phyloP scores from a whole-genome alignment of 2,113 vertebrate species.

The Etheostoma cragini region DNA sequence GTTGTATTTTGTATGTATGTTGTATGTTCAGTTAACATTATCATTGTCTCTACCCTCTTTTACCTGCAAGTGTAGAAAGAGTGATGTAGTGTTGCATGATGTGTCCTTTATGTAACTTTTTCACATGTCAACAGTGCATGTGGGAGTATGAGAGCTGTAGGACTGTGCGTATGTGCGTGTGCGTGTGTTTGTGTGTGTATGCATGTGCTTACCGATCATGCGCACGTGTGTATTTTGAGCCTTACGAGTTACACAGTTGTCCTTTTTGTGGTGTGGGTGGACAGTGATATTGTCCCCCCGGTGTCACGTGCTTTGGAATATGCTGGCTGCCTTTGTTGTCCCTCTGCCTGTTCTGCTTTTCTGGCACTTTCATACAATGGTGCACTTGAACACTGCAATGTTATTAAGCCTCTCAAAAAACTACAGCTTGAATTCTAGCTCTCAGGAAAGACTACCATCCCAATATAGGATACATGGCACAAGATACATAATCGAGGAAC shows the following conservation, averaged over 20 bases:
- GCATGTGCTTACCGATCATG: constrained; percentile 43
- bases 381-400: constrained; percentile 81
- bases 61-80: constrained; percentile 9
- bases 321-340: constrained; percentile 86
- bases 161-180: constrained; percentile 36
- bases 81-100: constrained; percentile 53
- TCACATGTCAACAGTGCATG: constrained; percentile 46
- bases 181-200: constrained; percentile 27
- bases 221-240: constrained; percentile 61
- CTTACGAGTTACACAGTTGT: constrained; percentile 70
- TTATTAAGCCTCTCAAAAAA: constrained; percentile 83
- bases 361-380: constrained; percentile 89
- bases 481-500: constrained; percentile 66
- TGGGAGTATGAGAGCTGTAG: constrained; percentile 43
- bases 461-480: constrained; percentile 79
- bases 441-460: constrained; percentile 76
- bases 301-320: constrained; percentile 86
- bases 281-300: constrained; percentile 81
- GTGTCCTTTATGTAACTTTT: constrained; percentile 40
- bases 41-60: neutral
- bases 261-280: constrained; percentile 77
- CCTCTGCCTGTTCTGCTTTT: constrained; percentile 83
- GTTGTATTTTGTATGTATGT: too few species aligned
- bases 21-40: neutral
- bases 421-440: constrained; percentile 82